Evolutionary conservation across 2,888 invertebrate species (phyloP), one percentile per base, ranked within the genome.

Genomic region (Micoletzkya japonica): DNA sequence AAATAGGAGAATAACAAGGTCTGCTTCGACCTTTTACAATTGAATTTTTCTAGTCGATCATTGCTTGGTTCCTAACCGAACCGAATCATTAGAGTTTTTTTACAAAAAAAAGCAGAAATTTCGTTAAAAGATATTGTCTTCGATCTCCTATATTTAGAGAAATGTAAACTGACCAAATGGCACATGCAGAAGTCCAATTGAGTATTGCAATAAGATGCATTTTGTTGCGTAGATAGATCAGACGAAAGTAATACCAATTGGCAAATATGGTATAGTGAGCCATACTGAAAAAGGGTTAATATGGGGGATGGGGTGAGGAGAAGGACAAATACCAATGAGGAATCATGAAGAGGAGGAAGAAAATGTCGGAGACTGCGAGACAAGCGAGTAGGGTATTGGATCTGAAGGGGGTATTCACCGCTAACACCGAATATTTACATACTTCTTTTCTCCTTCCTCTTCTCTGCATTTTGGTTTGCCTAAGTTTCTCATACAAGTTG

Each of bases 111-210:
- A n/a, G n/a, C n/a, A n/a, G n/a, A n/a, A n/a, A n/a, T n/a, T n/a
- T n/a, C n/a, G n/a, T n/a, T n/a, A n/a, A n/a, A n/a, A n/a, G n/a
- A n/a, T n/a, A n/a, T n/a, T n/a, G n/a, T n/a, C n/a, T n/a, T n/a
- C n/a, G n/a, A n/a, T n/a, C n/a, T n/a, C n/a, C n/a, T n/a, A n/a
- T n/a, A n/a, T n/a, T n/a, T n/a, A n/a, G n/a, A n/a, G n/a, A n/a
- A n/a, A n/a, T n/a, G n/a, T n/a, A 4, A 39, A 67, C 70, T 66
- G 56, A 81, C 82, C 84, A 84, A 49, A 82, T 83, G 37, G 84
- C 80, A 4, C 76, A 77, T 6, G 84, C 83, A 30, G 80, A 79
- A 28, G 81, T 77, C 82, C 82, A 84, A 71, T 84, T 84, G 39
- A 81, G 73, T 63, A 84, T 70, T 14, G 79, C 77, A 10, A 84